Conservation (phyloP, 1,140 invertebrate genomes). For the Diachasmimorpha longicaudata region DNA sequence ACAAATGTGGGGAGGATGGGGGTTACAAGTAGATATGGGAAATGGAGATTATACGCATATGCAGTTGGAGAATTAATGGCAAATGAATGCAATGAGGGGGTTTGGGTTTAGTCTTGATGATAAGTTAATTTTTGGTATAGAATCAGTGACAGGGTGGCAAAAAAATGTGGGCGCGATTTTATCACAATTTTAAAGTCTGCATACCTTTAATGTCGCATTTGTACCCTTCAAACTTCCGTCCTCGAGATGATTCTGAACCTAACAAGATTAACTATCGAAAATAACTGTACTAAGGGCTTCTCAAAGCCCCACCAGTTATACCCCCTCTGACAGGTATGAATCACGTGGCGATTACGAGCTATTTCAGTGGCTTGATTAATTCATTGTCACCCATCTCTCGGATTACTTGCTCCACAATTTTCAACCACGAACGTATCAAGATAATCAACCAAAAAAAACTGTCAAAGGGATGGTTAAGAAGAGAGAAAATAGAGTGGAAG, state of each 20-base stretch:
- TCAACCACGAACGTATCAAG: background rate
- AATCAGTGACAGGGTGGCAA: no score
- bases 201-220: background rate
- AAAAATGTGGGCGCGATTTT: background rate
- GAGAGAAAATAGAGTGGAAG: background rate
- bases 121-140: background rate
- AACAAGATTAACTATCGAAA: background rate
- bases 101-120: background rate
- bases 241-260: background rate
- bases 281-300: background rate
- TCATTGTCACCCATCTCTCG: background rate
- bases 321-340: background rate
- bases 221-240: background rate
- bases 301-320: background rate
- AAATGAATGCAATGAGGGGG: background rate
- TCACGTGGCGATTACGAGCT: background rate
- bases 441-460: background rate
- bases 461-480: background rate
- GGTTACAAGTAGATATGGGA: background rate
- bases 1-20: background rate
- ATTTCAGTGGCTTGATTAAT: background rate
- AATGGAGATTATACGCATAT: background rate
- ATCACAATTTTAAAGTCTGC: background rate
- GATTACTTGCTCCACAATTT: background rate
- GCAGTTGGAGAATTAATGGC: no score